phyloP scores from a whole-genome alignment of 2,888 invertebrate species.

The Meteorus cinctellus region DNA sequence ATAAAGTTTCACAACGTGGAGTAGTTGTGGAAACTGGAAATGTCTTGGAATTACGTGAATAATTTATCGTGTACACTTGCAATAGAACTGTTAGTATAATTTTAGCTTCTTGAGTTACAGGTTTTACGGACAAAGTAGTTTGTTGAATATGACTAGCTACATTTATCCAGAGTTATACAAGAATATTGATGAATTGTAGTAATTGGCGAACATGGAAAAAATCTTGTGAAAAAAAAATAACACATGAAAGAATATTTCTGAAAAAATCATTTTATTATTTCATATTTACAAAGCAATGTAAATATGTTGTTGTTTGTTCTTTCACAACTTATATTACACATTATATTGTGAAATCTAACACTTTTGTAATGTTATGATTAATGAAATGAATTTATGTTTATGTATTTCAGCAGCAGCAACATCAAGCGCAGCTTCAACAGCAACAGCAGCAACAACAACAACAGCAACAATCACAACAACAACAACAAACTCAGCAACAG shows the following conservation, averaged over 20 bases:
- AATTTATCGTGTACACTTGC: background rate
- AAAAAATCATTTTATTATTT: too few relatives aligned
- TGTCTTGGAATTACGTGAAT: constrained; percentile 6
- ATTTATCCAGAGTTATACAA: background rate
- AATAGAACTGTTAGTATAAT: background rate
- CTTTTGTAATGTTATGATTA: background rate
- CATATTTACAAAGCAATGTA: too few relatives aligned
- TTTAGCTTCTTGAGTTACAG: too few relatives aligned
- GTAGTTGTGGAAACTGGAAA: constrained; percentile 30
- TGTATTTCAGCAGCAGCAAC: constrained; percentile 11
- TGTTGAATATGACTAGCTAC: too few relatives aligned
- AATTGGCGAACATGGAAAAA: too few relatives aligned
- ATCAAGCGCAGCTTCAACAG: constrained; percentile 56
- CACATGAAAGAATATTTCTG: too few relatives aligned
- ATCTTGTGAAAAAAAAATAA: too few relatives aligned
- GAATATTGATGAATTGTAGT: too few relatives aligned
- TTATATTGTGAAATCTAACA: background rate
- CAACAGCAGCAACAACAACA: constrained; percentile 63
- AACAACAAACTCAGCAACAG: constrained; percentile 59
- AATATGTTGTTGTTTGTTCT: too few relatives aligned
- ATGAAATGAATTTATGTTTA: background rate
- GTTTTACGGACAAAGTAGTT: too few relatives aligned
- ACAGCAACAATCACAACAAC: constrained; percentile 57
- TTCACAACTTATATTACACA: too few relatives aligned
- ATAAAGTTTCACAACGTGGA: constrained; percentile 36